Evolutionary conservation across 2,888 invertebrate genomes (phyloP).

Genomic region (Dryomyza anilis): DNA sequence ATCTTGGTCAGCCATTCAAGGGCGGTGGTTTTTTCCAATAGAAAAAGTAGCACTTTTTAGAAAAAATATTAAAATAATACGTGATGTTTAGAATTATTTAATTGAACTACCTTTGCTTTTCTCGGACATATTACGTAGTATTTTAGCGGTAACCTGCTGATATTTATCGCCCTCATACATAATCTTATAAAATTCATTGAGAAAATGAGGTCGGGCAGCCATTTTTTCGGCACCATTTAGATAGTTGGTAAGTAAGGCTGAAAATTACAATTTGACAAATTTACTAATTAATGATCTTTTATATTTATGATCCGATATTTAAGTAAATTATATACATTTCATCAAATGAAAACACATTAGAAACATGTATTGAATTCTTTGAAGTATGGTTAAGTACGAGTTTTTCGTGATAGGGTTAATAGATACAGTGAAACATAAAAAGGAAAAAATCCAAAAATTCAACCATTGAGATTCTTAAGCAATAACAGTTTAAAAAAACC

Average conservation of each 20-base stretch:
- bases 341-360: too few relatives aligned
- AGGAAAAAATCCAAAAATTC: too few relatives aligned
- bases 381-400: too few relatives aligned
- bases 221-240: slow-evolving; percentile 45
- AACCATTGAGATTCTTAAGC: too few relatives aligned
- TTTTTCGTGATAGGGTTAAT: too few relatives aligned
- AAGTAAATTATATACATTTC: too few relatives aligned
- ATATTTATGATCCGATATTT: neutral
- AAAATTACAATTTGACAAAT: too few relatives aligned
- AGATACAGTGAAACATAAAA: too few relatives aligned
- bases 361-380: too few relatives aligned
- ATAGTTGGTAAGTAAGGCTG: slow-evolving; percentile 37
- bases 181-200: slow-evolving; percentile 48
- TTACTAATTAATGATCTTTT: neutral
- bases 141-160: slow-evolving; percentile 39
- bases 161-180: slow-evolving; percentile 30
- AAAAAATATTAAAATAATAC: neutral
- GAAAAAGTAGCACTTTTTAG: slow-evolving; percentile 10
- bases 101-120: slow-evolving; percentile 39
- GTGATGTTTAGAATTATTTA: neutral
- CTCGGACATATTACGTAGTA: slow-evolving; percentile 44
- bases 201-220: slow-evolving; percentile 38
- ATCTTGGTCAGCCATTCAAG: slow-evolving; percentile 35
- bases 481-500: too few relatives aligned
- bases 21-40: slow-evolving; percentile 24